phyloP scores from a whole-genome alignment of 2,888 invertebrate species.

The Thalpophila matura region DNA sequence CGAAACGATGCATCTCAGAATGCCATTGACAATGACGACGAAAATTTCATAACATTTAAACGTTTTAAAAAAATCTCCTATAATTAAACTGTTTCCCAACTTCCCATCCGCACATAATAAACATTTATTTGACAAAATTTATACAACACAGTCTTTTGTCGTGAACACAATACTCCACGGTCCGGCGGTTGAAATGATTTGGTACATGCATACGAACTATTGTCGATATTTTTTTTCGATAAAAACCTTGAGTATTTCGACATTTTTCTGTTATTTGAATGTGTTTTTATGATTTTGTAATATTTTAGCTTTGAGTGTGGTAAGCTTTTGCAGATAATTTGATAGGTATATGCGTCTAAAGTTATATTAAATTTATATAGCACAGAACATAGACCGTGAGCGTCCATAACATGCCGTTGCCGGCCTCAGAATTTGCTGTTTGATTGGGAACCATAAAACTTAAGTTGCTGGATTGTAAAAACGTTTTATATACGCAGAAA shows the following conservation, averaged over 20 bases:
- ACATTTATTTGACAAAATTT: constrained; percentile 65
- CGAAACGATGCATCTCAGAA: no score
- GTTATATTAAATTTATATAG: no score
- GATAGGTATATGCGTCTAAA: background rate
- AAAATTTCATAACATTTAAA: constrained; percentile 25
- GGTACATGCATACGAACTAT: constrained; percentile 49
- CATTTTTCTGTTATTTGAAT: constrained; percentile 50
- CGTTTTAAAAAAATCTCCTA: constrained; percentile 30
- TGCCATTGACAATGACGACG: background rate
- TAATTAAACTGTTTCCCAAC: constrained; percentile 60
- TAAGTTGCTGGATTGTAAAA: background rate
- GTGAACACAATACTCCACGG: constrained; percentile 57
- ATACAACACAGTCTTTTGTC: constrained; percentile 60
- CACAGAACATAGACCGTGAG: no score
- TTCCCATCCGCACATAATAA: constrained; percentile 44
- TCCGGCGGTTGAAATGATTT: constrained; percentile 60
- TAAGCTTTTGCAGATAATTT: constrained; percentile 16
- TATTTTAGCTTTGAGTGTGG: constrained; percentile 37
- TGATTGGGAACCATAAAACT: background rate
- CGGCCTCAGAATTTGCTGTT: background rate
- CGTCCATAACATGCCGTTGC: no score
- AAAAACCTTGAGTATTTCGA: constrained; percentile 59
- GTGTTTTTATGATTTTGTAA: constrained; percentile 51
- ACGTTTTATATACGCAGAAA: no score
- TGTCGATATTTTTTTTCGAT: constrained; percentile 61